A percentile compares a stretch with the other conserved stretches of the same genome.
phyloP scores from a whole-genome alignment of 1,140 invertebrate genomes.

The Palaemon carinicauda region DNA sequence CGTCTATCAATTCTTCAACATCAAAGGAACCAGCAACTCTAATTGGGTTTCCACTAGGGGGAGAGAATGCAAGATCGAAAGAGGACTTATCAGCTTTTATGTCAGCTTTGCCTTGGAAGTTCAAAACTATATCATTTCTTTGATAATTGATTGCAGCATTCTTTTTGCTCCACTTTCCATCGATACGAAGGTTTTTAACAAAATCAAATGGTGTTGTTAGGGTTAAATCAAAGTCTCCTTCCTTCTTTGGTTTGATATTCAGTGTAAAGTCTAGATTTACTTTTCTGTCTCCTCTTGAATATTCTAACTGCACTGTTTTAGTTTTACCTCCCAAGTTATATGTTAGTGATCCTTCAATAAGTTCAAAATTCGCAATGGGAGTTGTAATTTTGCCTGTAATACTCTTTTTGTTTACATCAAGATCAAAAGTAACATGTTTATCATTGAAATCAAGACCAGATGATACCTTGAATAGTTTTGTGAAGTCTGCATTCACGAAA shows the following conservation, averaged over 20 bases:
- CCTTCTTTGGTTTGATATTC: neutral
- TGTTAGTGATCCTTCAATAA: neutral
- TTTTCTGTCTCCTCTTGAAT: constrained; percentile 33
- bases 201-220: constrained; percentile 50
- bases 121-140: constrained; percentile 44
- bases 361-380: constrained; percentile 46
- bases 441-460: constrained; percentile 22
- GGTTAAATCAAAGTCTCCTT: constrained; percentile 20
- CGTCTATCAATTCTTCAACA: constrained; percentile 42
- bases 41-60: constrained; percentile 21
- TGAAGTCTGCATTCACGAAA: constrained; percentile 32
- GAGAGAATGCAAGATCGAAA: constrained; percentile 39
- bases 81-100: constrained; percentile 33
- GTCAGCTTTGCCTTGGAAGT: constrained; percentile 39
- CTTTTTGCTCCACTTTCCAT: constrained; percentile 34
- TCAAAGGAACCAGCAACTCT: constrained; percentile 46
- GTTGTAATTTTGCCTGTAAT: constrained; percentile 37
- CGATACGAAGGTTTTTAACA: constrained; percentile 20
- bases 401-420: constrained; percentile 28
- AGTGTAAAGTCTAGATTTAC: constrained; percentile 39
- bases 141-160: constrained; percentile 34
- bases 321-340: constrained; percentile 32
- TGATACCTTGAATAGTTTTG: constrained; percentile 17
- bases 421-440: neutral
- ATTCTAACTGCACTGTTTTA: constrained; percentile 34